Base-by-base conservation (phyloP, 2,888 invertebrate species). In the Hirtodrosophila trivittata region DNA sequence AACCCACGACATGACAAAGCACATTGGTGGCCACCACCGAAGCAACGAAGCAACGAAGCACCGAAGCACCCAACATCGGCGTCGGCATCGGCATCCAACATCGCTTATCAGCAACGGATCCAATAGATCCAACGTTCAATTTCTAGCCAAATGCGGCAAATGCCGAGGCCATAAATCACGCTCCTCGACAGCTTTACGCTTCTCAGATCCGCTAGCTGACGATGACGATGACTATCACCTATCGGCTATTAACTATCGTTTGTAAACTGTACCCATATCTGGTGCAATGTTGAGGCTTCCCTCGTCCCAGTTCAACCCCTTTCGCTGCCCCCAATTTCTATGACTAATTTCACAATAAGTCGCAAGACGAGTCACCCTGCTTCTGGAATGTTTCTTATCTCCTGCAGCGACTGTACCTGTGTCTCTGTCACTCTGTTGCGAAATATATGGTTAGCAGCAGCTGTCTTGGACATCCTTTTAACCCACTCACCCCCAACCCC, bases 1-100 rank as follows among this genome's bases (percentile, higher is more conserved):
- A 77, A 82, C 83, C 65, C 70, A 13, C 38, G 21, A 65, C 18
- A 21, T 64, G 32, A 51, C 43, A 8, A 16, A 10, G 54, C 52
- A 56, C 33, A 5, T 5, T 21, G 18, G 18, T 21, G 18, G 18
- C 18, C 18, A 21, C 18, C 18, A 21, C 18, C 18, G 18, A 21
- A 21, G 18, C 18, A 21, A 21, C 18, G 3, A 21, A 3, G 3
- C 18, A 21, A 21, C 18, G 5, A 21, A 21, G 3, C 18, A 21
- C 2, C 18, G n/a, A n/a, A n/a, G n/a, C 18, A 21, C 2, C 18
- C 3, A 21, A 21, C 18, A n/a, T n/a, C n/a, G n/a, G n/a, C n/a
- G n/a, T n/a, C n/a, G n/a, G n/a, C n/a, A n/a, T 25, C 7, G 25
- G 30, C 30, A 30, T 3, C n/a, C 8, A 30, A n/a, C 9, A 21